Evolutionary conservation across 2,113 vertebrate genomes (phyloP).

Genomic region (Australoheros scitulus): DNA sequence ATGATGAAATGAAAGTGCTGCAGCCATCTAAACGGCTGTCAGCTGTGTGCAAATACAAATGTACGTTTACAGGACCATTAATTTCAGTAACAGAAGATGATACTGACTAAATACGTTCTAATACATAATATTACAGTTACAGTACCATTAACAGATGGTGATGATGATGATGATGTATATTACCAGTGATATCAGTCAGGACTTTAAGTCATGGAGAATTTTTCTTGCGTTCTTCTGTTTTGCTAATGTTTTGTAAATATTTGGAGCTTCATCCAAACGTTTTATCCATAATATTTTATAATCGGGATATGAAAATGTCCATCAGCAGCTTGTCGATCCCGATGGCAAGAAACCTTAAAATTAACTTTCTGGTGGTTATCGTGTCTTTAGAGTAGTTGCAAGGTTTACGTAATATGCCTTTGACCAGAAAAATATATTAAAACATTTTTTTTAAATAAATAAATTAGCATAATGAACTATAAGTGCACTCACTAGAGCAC

Average conservation of each 20-base stretch:
- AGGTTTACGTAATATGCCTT: not conserved
- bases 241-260: constrained; percentile 18
- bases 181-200: not conserved
- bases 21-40: constrained; percentile 8
- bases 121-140: not conserved
- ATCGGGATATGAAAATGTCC: not conserved
- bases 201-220: not conserved
- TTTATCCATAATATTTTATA: constrained; percentile 16
- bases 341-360: not conserved
- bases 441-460: not conserved
- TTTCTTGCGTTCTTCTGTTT: not conserved
- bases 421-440: not conserved
- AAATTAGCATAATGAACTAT: not conserved
- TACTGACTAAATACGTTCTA: constrained; percentile 2
- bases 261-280: constrained; percentile 9
- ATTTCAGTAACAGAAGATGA: constrained; percentile 1
- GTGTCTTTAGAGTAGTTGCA: not conserved
- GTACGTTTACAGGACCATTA: constrained; percentile 17
- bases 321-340: not conserved
- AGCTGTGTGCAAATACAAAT: constrained; percentile 1
- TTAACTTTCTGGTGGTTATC: not conserved
- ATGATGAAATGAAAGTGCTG: constrained; percentile 26
- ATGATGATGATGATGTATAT: not conserved
- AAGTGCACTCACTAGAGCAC: not conserved
- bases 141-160: not conserved